Evolutionary conservation across 2,888 invertebrate genomes (phyloP), one percentile per base, ranked within the genome.

Genomic region (Apamea sordens): DNA sequence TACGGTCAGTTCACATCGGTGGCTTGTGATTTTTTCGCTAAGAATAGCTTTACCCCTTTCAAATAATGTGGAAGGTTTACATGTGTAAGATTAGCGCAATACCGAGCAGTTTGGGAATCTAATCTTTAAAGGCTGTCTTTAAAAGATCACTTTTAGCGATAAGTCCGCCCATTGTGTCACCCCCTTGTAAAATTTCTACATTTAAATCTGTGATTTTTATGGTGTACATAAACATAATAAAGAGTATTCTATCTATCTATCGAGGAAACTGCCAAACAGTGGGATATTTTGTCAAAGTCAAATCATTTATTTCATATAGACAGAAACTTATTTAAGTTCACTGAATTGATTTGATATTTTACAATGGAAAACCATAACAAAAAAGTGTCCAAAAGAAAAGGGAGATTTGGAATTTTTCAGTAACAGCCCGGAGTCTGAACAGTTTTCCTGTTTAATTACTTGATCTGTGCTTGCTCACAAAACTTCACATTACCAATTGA

Each of bases 1-100:
- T 79, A 28, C 84, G 83, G 84, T 86, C 85, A 85, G 86, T 86
- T 79, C 86, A 76, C 75, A 74, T 64, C 71, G 61, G 7, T 76
- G 86, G 61, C 13, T 73, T 53, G 59, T 65, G 77, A 77, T 73
- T 78, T 70, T 74, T 63, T 59, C 69, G 77, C 79, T 72, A 76
- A 76, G 79, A 69, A 86, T 85, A 85, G 73, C 11, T 13, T 50
- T 53, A 70, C 78, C 75, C 41, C 83, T 86, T 77, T 44, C 59
- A 50, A 41, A 50, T 50, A 65, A 44, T 32, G 65, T 65, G 56
- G 69, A 73, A 56, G 59, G 36, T 53, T 76, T 63, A 71, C 56
- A 47, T 36, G 64, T 59, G 56, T 78, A 6, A 28, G 7, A 53
- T 63, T 5, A 18, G 3, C 18, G 7, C 0, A 11, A 50, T 36